Conservation (phyloP, 1,140 invertebrate species). For the Panonychus citri region DNA sequence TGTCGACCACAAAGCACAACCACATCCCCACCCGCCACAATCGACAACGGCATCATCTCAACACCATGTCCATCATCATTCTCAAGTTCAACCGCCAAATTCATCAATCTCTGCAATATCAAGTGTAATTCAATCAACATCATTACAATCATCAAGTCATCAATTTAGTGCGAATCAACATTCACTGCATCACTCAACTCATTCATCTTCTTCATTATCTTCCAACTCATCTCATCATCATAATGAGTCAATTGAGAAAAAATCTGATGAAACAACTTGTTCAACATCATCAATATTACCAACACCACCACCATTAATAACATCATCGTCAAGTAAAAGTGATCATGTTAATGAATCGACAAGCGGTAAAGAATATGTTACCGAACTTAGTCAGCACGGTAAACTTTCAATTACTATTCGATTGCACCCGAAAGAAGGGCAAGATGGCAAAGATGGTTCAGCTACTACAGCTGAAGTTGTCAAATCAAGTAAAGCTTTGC, state of each 20-base stretch:
- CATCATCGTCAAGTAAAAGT: too few species aligned
- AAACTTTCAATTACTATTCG: conserved; percentile 16
- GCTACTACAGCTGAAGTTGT: conserved; percentile 13
- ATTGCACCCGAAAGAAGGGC: conserved; percentile 13
- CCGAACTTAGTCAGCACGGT: conserved; percentile 14
- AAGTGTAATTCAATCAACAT: not conserved
- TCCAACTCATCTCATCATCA: too few species aligned
- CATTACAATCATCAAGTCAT: not conserved
- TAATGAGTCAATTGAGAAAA: not conserved
- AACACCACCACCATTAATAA: too few species aligned
- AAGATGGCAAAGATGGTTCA: conserved; percentile 8
- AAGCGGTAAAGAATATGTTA: conserved; percentile 13
- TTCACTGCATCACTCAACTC: not conserved
- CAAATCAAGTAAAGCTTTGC: conserved; percentile 13
- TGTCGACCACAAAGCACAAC: not conserved
- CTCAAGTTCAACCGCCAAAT: not conserved
- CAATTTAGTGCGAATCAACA: not conserved
- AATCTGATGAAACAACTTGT: not conserved
- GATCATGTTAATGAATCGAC: not conserved
- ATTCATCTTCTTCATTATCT: not conserved
- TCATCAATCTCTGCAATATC: not conserved
- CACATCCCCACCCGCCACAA: not conserved
- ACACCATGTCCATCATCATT: not conserved
- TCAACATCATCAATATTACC: not conserved
- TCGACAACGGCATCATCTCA: not conserved